Evolutionary conservation across 2,797 vertebrate species (phyloP).

Genomic region (Sorex maritimensis): DNA sequence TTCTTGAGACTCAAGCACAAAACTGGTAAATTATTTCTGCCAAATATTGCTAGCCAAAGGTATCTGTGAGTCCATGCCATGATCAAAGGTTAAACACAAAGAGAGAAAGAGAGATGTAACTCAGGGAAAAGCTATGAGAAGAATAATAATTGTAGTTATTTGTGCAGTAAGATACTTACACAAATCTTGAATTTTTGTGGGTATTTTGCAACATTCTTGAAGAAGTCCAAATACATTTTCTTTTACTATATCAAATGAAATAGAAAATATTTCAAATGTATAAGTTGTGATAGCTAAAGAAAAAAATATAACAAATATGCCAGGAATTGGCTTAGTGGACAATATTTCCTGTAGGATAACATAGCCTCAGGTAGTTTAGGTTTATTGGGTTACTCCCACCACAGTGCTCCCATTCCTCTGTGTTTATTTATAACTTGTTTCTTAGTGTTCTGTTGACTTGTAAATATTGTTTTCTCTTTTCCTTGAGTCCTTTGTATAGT

Average conservation of each 20-base stretch:
- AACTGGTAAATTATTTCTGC: neutral
- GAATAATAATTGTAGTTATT: neutral
- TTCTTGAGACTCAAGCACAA: neutral
- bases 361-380: too few species aligned
- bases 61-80: neutral
- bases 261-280: constrained; percentile 54
- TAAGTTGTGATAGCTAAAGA: constrained; percentile 19
- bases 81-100: neutral
- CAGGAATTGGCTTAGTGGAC: neutral
- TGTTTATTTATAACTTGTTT: too few species aligned
- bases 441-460: too few species aligned
- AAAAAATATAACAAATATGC: neutral
- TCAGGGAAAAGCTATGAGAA: neutral
- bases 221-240: constrained; percentile 34
- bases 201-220: neutral
- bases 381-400: too few species aligned
- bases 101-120: neutral
- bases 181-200: neutral
- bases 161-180: neutral
- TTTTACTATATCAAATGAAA: constrained; percentile 18
- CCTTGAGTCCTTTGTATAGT: too few species aligned
- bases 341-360: neutral
- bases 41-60: constrained; percentile 3
- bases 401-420: too few species aligned
- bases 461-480: too few species aligned